Evolutionary conservation across 2,113 vertebrate genomes (phyloP).

Genomic region (Myocastor coypus): DNA sequence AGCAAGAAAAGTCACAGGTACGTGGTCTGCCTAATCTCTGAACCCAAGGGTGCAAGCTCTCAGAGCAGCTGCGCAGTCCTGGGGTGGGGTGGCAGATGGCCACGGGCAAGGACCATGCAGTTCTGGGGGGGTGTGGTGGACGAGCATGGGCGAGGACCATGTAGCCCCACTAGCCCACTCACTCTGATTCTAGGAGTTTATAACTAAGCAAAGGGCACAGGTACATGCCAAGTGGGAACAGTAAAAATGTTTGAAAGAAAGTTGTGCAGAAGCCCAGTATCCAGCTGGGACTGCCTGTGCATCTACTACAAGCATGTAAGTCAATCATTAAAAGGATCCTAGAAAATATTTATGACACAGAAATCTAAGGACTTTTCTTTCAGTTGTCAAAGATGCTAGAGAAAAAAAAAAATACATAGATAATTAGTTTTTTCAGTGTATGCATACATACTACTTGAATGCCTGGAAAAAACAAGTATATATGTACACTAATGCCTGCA

Average conservation of each 20-base stretch:
- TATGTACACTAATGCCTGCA: not conserved
- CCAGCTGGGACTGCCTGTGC: not conserved
- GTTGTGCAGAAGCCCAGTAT: not conserved
- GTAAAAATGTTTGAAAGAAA: not conserved
- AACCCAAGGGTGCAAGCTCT: not conserved
- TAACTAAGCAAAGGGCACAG: not conserved
- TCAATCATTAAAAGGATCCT: not conserved
- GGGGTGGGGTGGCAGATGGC: rapidly evolving
- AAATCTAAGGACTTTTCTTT: not conserved
- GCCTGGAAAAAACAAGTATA: not conserved
- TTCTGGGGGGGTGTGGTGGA: not conserved
- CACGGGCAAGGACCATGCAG: not conserved
- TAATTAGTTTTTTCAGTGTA: not conserved
- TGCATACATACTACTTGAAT: not conserved
- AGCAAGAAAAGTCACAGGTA: not conserved
- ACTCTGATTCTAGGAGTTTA: not conserved
- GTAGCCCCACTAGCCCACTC: too few relatives aligned
- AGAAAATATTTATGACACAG: not conserved
- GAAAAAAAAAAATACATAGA: not conserved
- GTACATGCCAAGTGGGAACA: not conserved
- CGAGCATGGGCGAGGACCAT: not conserved
- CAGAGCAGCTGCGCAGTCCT: not conserved
- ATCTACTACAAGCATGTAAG: not conserved
- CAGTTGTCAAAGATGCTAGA: not conserved
- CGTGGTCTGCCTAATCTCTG: not conserved